Base-by-base conservation (phyloP, 2,797 vertebrate genomes). In the Catharus ustulatus region DNA sequence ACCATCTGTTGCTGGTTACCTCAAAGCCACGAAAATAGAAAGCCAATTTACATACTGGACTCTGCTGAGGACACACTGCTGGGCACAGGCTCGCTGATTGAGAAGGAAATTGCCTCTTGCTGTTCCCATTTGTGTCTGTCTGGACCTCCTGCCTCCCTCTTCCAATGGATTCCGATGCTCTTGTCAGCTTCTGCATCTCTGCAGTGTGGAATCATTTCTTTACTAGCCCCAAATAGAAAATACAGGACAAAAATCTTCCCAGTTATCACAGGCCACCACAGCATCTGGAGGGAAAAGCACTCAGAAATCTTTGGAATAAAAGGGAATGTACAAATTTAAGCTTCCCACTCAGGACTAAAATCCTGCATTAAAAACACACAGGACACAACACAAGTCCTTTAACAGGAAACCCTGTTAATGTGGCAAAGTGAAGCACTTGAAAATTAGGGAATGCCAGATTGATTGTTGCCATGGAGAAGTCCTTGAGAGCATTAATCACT, bases 1-100 rank as follows among this genome's bases (percentile, higher is more conserved):
- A 94, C 96, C 96, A 97, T 97, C 96, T 97, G 96, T 45, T 92
- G 89, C 94, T 90, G 90, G 91, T 87, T 95, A 96, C 86, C 93
- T 95, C 94, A 15, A 64, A 96, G 87, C 48, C 32, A 86, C 51
- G 57, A 80, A 95, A 96, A 96, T 72, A 97, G 88, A 94, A 94
- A 38, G 26, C 18, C 36, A 29, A 83, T 92, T 93, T 93, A 29
- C 92, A 94, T 78, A 9, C 32, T 63, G 89, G 87, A 29, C 87
- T 77, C 52, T 72, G 80, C 54, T 22, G 89, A 77, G 90, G 87
- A 29, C 36, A 18, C 38, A 2, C 63, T 68, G 62, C 84, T 67
- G 89, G 77, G 80, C 72, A 64, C 5, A 19, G 68, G 17, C 71
- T 62, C 45, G 1, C 6, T 12, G 67, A 61, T 3, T 13, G 75